Conservation (phyloP, 2,113 vertebrate genomes). For the Hiodon alosoides region DNA sequence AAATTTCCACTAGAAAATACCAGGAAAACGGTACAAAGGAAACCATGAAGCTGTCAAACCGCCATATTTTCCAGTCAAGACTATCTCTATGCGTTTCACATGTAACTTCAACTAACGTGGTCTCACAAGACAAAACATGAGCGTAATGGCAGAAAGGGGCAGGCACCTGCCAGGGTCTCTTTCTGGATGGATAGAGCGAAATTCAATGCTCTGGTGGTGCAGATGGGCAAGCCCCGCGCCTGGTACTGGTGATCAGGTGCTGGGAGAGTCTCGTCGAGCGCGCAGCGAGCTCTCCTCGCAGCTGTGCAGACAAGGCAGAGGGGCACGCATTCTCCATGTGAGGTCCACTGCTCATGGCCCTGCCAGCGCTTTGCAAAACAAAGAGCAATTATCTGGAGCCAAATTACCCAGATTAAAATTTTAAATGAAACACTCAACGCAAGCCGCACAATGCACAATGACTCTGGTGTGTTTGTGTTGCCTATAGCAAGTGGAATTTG, state of each 20-base stretch:
- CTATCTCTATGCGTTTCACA: too few species aligned
- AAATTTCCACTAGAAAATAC: background rate
- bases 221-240: too few species aligned
- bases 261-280: background rate
- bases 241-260: too few species aligned
- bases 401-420: constrained; percentile 22
- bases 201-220: too few species aligned
- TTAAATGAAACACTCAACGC: constrained; percentile 15
- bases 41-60: too few species aligned
- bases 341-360: background rate
- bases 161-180: too few species aligned
- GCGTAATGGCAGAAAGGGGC: too few species aligned
- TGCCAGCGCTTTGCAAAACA: background rate
- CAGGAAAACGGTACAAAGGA: background rate
- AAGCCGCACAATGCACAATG: background rate
- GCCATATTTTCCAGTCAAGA: too few species aligned
- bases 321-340: background rate
- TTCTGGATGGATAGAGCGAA: too few species aligned
- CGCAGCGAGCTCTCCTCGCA: background rate
- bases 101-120: too few species aligned
- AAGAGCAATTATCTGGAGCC: constrained; percentile 15
- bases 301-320: background rate
- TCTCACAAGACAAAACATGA: too few species aligned
- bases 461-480: constrained; percentile 13
- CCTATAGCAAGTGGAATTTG: constrained; percentile 16